These are phyloP conservation scores for Branchinecta lynchi DNA, from an alignment of 1,140 invertebrate genomes.

Conservation along the genomic window DNA sequence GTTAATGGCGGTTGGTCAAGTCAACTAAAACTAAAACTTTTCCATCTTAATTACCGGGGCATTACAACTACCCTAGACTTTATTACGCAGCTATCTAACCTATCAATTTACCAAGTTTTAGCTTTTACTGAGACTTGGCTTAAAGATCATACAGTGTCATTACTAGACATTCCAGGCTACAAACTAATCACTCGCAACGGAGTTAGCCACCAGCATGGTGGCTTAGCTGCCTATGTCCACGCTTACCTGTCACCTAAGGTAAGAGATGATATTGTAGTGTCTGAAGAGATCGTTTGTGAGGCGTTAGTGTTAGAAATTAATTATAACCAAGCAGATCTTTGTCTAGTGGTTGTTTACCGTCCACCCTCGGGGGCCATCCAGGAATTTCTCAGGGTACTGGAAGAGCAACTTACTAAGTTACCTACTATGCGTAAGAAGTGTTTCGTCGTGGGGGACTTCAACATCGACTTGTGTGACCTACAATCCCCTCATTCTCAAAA, in stretches of 20 bases:
- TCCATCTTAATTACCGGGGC: slow-evolving; percentile 4
- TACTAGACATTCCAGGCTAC: neutral
- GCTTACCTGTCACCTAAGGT: neutral
- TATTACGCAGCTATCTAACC: neutral
- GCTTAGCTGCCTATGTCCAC: neutral
- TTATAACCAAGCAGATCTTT: neutral
- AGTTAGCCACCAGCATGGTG: neutral
- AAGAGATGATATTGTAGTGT: neutral
- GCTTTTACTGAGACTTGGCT: neutral
- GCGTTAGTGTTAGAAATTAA: neutral
- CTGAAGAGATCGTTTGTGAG: neutral
- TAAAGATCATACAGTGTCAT: neutral
- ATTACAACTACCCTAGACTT: neutral
- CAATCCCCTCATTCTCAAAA: neutral
- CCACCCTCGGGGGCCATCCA: neutral
- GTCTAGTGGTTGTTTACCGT: neutral
- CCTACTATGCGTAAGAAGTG: neutral
- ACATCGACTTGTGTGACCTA: neutral
- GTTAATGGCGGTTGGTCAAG: neutral
- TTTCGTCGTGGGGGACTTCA: neutral
- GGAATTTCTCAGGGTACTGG: neutral
- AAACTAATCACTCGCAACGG: neutral
- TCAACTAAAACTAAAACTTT: neutral
- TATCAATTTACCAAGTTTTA: neutral
- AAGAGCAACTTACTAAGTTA: neutral